Evolutionary conservation across 2,113 vertebrate genomes (phyloP), one percentile per base, ranked within the genome.

Genomic region (Sylvia atricapilla): DNA sequence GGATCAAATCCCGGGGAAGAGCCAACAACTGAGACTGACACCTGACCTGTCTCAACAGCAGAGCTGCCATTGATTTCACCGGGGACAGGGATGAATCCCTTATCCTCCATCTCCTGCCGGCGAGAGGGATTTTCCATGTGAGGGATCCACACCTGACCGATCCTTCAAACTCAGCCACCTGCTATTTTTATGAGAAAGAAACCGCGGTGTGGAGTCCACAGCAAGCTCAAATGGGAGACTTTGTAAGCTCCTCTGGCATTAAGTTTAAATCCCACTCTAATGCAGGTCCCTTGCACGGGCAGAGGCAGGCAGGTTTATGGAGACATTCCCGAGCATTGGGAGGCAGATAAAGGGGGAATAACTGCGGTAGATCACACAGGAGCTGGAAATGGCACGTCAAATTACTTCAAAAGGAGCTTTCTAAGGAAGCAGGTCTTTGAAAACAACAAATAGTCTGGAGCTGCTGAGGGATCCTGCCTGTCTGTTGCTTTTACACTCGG

Each of bases 371-470:
- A 95, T 95, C 96, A 96, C 80, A 96, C 47, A 55, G 91, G 56
- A 95, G 86, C 83, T 95, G 86, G 79, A 94, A 96, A 94, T 69
- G 93, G 91, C 91, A 84, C 46, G 68, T 95, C 95, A 93, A 95
- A 95, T 86, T 77, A 92, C 93, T 96, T 96, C 96, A 94, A 94
- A 96, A 92, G 92, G 23, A 85, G 76, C 83, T 95, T 95, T 93
- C 88, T 94, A 83, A 95, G 89, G 94, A 95, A 94, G 73, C 89
- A 96, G 89, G 60, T 88, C 94, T 96, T 95, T 94, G 95, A 97
- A 94, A 94, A 96, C 83, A 97, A 92, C 91, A 94, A 96, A 96
- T 92, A 84, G 89, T 77, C 93, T 84, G 84, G 56, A 68, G 80
- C 83, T 90, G 91, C 94, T 89, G 76, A 78, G 91, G 89, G 80